These are phyloP conservation scores for Arctopsyche grandis DNA, from an alignment of 1,140 invertebrate genomes.

Conservation along the genomic window DNA sequence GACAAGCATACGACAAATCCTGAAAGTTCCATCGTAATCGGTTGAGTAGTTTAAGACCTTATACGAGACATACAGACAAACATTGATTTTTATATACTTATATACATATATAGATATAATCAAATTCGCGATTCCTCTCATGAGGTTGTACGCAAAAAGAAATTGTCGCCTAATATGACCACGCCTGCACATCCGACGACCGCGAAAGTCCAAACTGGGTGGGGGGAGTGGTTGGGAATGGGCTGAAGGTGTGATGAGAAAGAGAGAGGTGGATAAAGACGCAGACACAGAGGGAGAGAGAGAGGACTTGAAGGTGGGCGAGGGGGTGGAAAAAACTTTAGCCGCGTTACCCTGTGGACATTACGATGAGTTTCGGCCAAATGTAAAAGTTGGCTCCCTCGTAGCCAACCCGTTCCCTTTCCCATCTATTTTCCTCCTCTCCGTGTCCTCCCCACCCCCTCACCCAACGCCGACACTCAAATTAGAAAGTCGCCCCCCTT, in stretches of 20 bases:
- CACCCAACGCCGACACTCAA: not conserved
- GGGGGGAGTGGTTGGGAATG: too few species aligned
- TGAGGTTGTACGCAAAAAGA: too few species aligned
- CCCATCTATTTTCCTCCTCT: not conserved
- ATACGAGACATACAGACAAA: too few species aligned
- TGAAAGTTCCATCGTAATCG: too few species aligned
- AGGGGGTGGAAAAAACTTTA: conserved; percentile 31
- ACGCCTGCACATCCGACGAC: too few species aligned
- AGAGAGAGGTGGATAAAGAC: not conserved
- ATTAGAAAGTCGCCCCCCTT: conserved; percentile 12
- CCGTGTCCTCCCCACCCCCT: conserved; percentile 27
- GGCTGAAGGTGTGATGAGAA: not conserved
- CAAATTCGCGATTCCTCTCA: too few species aligned
- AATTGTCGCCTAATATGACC: too few species aligned
- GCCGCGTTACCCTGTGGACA: conserved; percentile 25
- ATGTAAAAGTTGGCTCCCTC: conserved; percentile 43
- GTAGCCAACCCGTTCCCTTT: not conserved
- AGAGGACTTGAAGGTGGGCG: not conserved
- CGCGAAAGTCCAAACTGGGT: too few species aligned
- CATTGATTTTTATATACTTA: too few species aligned
- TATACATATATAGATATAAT: too few species aligned
- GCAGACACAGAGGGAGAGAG: not conserved
- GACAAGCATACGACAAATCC: too few species aligned
- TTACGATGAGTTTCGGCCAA: conserved; percentile 39
- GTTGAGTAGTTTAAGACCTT: too few species aligned